A percentile compares a stretch with the other conserved stretches of the same genome.
These are phyloP conservation scores for Drosophila prolongata DNA, from an alignment of 2,888 invertebrate genomes.

Conservation along the genomic window DNA sequence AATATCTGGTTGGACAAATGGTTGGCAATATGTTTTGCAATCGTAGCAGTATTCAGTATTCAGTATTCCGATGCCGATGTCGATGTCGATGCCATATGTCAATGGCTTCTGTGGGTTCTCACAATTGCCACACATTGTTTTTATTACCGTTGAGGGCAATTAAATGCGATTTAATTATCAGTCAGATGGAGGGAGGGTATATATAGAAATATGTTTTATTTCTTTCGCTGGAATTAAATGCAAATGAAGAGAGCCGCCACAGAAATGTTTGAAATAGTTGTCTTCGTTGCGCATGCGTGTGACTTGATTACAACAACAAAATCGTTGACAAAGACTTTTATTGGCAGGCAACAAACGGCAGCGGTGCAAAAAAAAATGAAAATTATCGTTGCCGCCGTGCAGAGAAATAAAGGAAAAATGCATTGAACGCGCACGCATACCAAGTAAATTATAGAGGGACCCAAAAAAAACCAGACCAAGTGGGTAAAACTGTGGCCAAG, in stretches of 20 bases:
- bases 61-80: constrained; percentile 22
- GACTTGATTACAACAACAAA: constrained; percentile 57
- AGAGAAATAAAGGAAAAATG: constrained; percentile 51
- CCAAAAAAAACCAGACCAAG: constrained; percentile 14
- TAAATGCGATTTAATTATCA: constrained; percentile 69
- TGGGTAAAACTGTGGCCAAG: neutral
- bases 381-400: constrained; percentile 41
- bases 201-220: constrained; percentile 18
- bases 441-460: constrained; percentile 39
- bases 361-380: constrained; percentile 11
- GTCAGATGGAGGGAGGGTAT: constrained; percentile 3
- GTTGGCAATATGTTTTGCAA: constrained; percentile 58
- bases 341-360: constrained; percentile 38
- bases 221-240: constrained; percentile 52
- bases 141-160: constrained; percentile 57
- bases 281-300: constrained; percentile 60
- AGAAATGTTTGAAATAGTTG: constrained; percentile 46
- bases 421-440: constrained; percentile 50
- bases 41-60: constrained; percentile 24
- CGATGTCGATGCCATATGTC: constrained; percentile 40
- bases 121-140: constrained; percentile 59
- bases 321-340: constrained; percentile 54
- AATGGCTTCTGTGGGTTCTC: constrained; percentile 54
- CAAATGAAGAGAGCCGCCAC: constrained; percentile 60
- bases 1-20: constrained; percentile 56